These are phyloP conservation scores for Eudasyphora cyanicolor DNA, from an alignment of 2,888 invertebrate genomes.

Conservation along the genomic window DNA sequence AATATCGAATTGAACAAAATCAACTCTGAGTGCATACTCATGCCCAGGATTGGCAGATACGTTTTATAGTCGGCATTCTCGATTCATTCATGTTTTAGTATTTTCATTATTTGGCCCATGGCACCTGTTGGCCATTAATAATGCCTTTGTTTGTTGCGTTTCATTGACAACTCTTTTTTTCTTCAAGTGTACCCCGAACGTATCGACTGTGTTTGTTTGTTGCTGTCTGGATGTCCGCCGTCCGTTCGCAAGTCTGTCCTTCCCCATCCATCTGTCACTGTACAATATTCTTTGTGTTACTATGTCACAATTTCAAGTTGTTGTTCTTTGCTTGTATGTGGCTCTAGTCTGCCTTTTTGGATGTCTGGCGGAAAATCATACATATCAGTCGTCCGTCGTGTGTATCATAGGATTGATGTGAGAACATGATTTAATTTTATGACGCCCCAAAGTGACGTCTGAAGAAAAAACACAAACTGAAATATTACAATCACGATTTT, in stretches of 20 bases:
- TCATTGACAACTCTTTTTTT: constrained; percentile 35
- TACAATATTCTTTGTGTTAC: constrained; percentile 35
- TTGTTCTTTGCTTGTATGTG: not conserved
- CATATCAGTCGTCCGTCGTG: not conserved
- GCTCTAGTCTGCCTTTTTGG: not conserved
- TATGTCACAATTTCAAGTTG: constrained; percentile 37
- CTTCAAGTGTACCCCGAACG: not conserved
- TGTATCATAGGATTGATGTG: constrained; percentile 44
- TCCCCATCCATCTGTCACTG: constrained; percentile 20
- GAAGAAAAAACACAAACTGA: not conserved
- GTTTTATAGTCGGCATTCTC: not conserved
- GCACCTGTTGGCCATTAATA: constrained; percentile 64
- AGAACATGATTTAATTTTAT: constrained; percentile 54
- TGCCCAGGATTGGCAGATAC: not conserved
- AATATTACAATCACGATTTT: constrained; percentile 46
- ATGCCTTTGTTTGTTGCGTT: constrained; percentile 28
- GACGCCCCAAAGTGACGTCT: constrained; percentile 45
- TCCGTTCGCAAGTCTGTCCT: not conserved
- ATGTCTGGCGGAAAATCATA: not conserved
- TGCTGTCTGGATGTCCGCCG: not conserved
- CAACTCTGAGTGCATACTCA: not conserved
- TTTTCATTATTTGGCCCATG: constrained; percentile 14
- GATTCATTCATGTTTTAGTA: no score
- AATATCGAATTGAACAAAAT: not conserved
- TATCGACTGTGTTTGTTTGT: not conserved